These are phyloP conservation scores for Leptodirus hochenwartii DNA, from an alignment of 2,888 invertebrate genomes.

Conservation along the genomic window DNA sequence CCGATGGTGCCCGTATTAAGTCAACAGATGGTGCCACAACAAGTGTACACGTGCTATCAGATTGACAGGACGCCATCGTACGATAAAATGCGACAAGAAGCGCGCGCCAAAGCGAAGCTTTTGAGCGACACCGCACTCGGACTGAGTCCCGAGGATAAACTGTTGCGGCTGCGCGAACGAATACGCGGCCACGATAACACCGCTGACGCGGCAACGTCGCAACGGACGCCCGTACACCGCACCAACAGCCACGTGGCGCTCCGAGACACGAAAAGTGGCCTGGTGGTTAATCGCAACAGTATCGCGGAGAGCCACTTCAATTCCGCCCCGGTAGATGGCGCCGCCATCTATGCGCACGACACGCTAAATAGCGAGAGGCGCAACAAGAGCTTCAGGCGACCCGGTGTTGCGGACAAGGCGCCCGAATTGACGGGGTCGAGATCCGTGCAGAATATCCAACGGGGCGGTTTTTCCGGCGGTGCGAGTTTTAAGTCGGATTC, in stretches of 20 bases:
- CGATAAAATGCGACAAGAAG: too few relatives aligned
- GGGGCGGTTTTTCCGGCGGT: slow-evolving; percentile 7
- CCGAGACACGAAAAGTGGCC: slow-evolving; percentile 18
- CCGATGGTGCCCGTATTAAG: too few relatives aligned
- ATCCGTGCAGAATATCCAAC: slow-evolving; percentile 3
- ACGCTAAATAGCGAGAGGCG: slow-evolving; percentile 19
- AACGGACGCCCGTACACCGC: too few relatives aligned
- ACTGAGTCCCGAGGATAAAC: slow-evolving; percentile 49
- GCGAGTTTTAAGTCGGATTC: slow-evolving; percentile 23
- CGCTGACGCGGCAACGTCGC: too few relatives aligned
- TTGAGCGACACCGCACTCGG: too few relatives aligned
- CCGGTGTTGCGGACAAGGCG: slow-evolving; percentile 9
- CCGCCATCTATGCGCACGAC: slow-evolving; percentile 21
- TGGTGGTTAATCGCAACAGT: slow-evolving; percentile 20
- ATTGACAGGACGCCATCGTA: too few relatives aligned
- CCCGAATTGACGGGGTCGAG: slow-evolving; percentile 8
- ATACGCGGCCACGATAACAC: slow-evolving; percentile 14
- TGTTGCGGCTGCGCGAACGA: slow-evolving; percentile 34
- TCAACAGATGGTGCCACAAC: too few relatives aligned
- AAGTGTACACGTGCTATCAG: too few relatives aligned
- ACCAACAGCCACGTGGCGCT: slow-evolving; percentile 16
- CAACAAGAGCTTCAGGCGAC: slow-evolving; percentile 20
- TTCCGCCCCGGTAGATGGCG: too few relatives aligned
- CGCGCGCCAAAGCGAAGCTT: slow-evolving; percentile 1
- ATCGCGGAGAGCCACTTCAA: too few relatives aligned